These are phyloP conservation scores for Aurelia sp. DNA, from an alignment of 30 jellyfish, hydroid and myxozoan species.

Conservation along the genomic window DNA sequence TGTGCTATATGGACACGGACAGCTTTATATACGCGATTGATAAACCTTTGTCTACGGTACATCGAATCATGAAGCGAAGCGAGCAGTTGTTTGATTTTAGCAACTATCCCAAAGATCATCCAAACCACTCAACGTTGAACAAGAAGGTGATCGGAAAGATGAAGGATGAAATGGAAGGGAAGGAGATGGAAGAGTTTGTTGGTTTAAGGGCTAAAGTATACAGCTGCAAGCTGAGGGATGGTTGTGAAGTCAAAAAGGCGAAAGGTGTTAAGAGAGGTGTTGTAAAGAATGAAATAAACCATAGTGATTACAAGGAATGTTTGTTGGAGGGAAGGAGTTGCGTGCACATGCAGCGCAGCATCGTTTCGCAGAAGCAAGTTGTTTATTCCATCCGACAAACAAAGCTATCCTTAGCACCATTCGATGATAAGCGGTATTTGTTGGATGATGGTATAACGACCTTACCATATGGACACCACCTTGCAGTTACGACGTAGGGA, in stretches of 20 bases:
- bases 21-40: no score
- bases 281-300: background rate
- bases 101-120: conserved; percentile 7
- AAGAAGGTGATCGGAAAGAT: conserved; percentile 25
- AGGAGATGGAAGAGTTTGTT: conserved; percentile 8
- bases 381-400: background rate
- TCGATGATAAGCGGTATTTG: background rate
- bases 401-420: background rate
- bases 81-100: background rate
- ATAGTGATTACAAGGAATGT: background rate
- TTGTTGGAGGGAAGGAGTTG: background rate
- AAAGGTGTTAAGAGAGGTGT: conserved; percentile 19
- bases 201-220: conserved; percentile 24
- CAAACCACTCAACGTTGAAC: background rate
- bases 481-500: no score
- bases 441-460: no score
- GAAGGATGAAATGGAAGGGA: conserved; percentile 22
- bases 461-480: no score
- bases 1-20: no score
- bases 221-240: background rate
- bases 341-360: background rate
- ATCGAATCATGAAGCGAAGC: no score
- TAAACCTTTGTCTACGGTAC: no score
- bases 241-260: background rate
- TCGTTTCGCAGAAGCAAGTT: background rate